phyloP scores from a whole-genome alignment of 2,797 vertebrate species.

The Trachurus trachurus region DNA sequence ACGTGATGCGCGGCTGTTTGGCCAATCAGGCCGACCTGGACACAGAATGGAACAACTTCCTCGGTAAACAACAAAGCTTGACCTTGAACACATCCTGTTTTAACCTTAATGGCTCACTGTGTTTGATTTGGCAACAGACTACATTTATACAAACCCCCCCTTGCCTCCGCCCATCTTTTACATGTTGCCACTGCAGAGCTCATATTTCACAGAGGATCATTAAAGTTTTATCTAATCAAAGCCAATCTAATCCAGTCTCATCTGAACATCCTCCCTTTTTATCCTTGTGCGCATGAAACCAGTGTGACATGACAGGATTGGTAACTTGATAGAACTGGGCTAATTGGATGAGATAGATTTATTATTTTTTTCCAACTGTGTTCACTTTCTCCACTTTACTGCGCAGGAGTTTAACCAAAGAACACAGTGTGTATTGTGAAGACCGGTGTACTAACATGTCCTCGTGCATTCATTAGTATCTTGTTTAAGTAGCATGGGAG shows the following conservation, averaged over 20 bases:
- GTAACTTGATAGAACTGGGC: background rate
- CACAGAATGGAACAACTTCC: constrained; percentile 96
- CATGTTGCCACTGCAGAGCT: constrained; percentile 12
- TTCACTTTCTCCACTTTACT: background rate
- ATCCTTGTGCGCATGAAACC: background rate
- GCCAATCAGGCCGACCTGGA: constrained; percentile 97
- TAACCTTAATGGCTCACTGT: background rate
- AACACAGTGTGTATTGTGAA: constrained; percentile 38
- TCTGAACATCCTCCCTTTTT: constrained; percentile 1
- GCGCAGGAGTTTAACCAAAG: constrained; percentile 14
- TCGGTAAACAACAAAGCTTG: constrained; percentile 87
- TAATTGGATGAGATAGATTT: background rate
- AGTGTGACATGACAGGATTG: constrained; percentile 2
- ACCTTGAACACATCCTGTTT: background rate
- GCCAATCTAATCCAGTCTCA: constrained; percentile 13
- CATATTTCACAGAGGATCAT: constrained; percentile 29
- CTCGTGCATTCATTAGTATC: constrained; percentile 52
- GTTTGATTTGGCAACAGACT: constrained; percentile 45
- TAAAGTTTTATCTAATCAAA: constrained; percentile 27
- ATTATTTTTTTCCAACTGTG: background rate
- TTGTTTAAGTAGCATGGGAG: constrained; percentile 45
- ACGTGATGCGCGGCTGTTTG: constrained; percentile 96
- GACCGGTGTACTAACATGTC: constrained; percentile 51
- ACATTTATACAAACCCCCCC: constrained; percentile 20
- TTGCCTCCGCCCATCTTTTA: background rate